phyloP scores from a whole-genome alignment of 2,888 invertebrate species.

The Copidosoma aretas region DNA sequence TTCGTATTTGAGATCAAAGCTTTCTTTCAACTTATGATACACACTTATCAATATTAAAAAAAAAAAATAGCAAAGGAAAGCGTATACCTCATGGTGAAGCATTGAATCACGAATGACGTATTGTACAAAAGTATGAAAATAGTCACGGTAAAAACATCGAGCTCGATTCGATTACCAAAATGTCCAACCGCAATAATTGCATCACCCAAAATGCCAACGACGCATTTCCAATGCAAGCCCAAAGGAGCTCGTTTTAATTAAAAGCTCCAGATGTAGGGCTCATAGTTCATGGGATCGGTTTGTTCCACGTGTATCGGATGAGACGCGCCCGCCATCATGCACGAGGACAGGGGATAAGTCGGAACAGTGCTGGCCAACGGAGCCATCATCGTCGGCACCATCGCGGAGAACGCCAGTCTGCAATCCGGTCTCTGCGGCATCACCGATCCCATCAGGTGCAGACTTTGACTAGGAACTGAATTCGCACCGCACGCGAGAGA shows the following conservation, averaged over 20 bases:
- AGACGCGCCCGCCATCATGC: conserved; percentile 54
- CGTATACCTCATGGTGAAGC: too few species aligned
- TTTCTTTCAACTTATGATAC: too few species aligned
- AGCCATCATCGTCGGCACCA: conserved; percentile 46
- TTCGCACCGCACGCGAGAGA: too few species aligned
- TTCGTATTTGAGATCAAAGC: too few species aligned
- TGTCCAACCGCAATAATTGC: too few species aligned
- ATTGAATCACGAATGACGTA: too few species aligned
- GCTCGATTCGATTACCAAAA: too few species aligned
- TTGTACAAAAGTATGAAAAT: too few species aligned
- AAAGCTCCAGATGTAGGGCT: conserved; percentile 61
- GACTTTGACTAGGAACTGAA: conserved; percentile 9
- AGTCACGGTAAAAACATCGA: too few species aligned
- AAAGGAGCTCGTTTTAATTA: conserved; percentile 39
- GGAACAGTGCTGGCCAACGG: conserved; percentile 48
- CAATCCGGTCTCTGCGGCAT: conserved; percentile 58
- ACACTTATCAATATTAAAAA: too few species aligned
- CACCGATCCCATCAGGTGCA: conserved; percentile 50
- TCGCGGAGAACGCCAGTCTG: conserved; percentile 47
- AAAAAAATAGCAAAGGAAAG: too few species aligned
- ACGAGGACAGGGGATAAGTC: conserved; percentile 53
- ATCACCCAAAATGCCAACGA: neutral
- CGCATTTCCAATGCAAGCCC: conserved; percentile 6
- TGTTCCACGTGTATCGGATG: conserved; percentile 57
- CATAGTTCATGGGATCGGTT: conserved; percentile 57